A percentile compares a stretch with the other conserved stretches of the same genome.
phyloP scores from a whole-genome alignment of 1,140 invertebrate genomes.

The Pristionchus pacificus region DNA sequence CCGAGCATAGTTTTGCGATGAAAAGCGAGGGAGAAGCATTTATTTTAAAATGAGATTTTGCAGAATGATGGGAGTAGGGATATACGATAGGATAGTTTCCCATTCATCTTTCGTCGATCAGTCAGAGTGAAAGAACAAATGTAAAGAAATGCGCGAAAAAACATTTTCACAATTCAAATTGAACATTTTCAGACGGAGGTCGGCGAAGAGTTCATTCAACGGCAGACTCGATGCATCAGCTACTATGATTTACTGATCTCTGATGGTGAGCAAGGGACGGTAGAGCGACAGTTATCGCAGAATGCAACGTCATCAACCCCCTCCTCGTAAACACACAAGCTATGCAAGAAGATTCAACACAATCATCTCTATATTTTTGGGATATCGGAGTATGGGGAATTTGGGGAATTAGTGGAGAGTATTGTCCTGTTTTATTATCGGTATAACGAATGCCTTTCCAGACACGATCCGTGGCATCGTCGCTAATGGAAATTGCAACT shows the following conservation, averaged over 20 bases:
- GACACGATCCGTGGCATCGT: neutral
- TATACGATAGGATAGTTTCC: neutral
- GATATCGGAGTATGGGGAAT: neutral
- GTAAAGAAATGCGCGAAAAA: too few species aligned
- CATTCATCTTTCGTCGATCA: neutral
- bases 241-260: neutral
- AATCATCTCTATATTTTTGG: neutral
- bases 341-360: neutral
- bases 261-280: neutral
- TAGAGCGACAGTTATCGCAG: too few species aligned
- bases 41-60: too few species aligned
- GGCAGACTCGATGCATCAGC: neutral
- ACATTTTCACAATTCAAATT: too few species aligned
- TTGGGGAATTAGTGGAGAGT: neutral
- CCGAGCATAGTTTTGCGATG: too few species aligned
- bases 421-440: neutral
- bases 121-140: too few species aligned
- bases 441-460: neutral
- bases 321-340: neutral
- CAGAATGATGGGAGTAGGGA: too few species aligned
- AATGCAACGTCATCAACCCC: too few species aligned
- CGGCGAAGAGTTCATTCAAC: neutral
- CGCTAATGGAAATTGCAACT: neutral
- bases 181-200: neutral
- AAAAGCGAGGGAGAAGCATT: too few species aligned